These are phyloP conservation scores for Microcebus murinus DNA, from an alignment of 2,113 vertebrate species.

Conservation along the genomic window DNA sequence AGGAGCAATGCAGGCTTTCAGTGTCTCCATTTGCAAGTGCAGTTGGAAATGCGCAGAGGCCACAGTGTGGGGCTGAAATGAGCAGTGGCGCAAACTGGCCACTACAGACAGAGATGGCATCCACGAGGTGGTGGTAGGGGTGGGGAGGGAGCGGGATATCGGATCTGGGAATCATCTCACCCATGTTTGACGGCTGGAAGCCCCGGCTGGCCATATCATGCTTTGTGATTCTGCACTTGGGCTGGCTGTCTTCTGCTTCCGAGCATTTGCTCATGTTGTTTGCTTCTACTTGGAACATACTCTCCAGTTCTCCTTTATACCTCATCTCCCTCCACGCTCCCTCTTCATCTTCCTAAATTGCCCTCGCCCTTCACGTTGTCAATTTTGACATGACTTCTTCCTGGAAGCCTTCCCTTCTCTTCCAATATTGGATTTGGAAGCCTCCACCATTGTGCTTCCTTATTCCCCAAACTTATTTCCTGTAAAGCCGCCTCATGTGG, in stretches of 20 bases:
- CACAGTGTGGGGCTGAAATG: not conserved
- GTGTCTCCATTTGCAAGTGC: not conserved
- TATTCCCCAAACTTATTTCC: not conserved
- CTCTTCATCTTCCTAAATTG: not conserved
- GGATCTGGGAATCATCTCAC: not conserved
- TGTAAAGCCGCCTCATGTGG: not conserved
- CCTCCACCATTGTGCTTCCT: not conserved
- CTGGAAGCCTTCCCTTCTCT: not conserved
- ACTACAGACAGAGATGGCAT: not conserved
- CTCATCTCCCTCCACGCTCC: rapidly evolving
- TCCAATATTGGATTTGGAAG: not conserved
- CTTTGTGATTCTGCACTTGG: not conserved
- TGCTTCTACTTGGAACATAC: not conserved
- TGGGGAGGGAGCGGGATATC: rapidly evolving
- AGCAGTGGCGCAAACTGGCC: not conserved
- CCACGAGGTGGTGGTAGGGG: not conserved
- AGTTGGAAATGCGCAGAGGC: not conserved
- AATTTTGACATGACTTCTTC: not conserved
- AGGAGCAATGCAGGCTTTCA: slow-evolving; percentile 19
- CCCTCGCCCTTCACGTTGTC: not conserved
- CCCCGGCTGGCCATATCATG: not conserved
- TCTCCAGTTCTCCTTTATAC: rapidly evolving
- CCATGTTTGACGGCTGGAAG: not conserved
- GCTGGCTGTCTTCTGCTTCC: not conserved
- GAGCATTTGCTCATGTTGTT: not conserved